Evolutionary conservation across 2,888 invertebrate genomes (phyloP).

Genomic region (Caenorhabditis panamensis): DNA sequence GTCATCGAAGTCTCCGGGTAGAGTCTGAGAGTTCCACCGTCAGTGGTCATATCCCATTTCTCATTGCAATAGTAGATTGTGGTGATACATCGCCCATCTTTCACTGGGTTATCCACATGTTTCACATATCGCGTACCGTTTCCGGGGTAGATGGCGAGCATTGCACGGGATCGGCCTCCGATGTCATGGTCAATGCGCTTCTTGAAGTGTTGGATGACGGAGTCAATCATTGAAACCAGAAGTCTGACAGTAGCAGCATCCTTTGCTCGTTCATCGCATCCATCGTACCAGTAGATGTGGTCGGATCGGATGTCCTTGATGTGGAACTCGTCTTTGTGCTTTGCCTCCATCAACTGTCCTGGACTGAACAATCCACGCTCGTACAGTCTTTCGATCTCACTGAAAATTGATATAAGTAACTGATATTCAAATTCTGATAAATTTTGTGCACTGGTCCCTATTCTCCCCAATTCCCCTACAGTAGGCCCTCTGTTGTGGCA

Average conservation of each 20-base stretch:
- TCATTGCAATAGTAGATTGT: conserved; percentile 97
- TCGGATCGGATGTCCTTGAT: conserved; percentile 78
- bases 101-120: conserved; percentile 97
- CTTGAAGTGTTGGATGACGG: conserved; percentile 74
- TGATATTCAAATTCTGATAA: too few relatives aligned
- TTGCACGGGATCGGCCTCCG: conserved; percentile 85
- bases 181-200: conserved; percentile 75
- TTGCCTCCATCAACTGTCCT: conserved; percentile 76
- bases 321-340: conserved; percentile 70
- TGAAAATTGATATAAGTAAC: too few relatives aligned
- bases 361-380: conserved; percentile 74
- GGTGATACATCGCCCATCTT: conserved; percentile 96
- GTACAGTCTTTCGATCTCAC: conserved; percentile 77
- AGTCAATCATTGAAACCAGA: conserved; percentile 79
- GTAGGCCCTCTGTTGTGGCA: conserved; percentile 17
- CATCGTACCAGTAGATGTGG: conserved; percentile 80
- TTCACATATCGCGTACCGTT: conserved; percentile 94
- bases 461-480: not conserved
- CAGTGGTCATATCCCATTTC: conserved; percentile 86
- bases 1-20: conserved; percentile 91
- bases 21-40: conserved; percentile 92
- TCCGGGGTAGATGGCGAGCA: conserved; percentile 98
- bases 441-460: conserved; percentile 2
- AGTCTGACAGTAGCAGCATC: conserved; percentile 75
- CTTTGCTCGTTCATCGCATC: conserved; percentile 68